These are phyloP conservation scores for Calephelis virginiensis DNA, from an alignment of 1,140 invertebrate species.

Conservation along the genomic window DNA sequence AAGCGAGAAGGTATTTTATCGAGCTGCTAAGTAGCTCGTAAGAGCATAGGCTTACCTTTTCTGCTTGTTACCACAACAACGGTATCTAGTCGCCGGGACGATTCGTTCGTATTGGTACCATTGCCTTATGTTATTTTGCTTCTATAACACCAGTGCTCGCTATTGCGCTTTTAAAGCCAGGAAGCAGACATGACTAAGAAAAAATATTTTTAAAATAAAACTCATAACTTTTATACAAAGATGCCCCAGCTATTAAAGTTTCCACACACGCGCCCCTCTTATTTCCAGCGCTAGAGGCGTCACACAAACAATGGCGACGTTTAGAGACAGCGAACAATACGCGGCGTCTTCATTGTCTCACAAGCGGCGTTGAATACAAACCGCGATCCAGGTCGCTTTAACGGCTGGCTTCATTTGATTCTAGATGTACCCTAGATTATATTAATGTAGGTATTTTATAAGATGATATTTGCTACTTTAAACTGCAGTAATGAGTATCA, in stretches of 20 bases:
- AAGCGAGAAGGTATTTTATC: too few relatives aligned
- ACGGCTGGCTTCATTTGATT: constrained; percentile 11
- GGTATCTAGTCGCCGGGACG: too few relatives aligned
- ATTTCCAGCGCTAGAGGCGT: background rate
- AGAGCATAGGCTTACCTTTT: too few relatives aligned
- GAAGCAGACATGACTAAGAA: too few relatives aligned
- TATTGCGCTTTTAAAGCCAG: too few relatives aligned
- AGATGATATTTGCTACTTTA: background rate
- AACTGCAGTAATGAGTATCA: too few relatives aligned
- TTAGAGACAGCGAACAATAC: constrained; percentile 7
- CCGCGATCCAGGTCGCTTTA: constrained; percentile 4
- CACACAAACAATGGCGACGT: constrained; percentile 13
- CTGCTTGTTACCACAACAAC: too few relatives aligned
- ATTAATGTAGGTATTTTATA: background rate
- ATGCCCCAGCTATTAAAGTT: constrained; percentile 11
- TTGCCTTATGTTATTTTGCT: too few relatives aligned
- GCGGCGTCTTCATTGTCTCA: constrained; percentile 14
- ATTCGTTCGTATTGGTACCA: too few relatives aligned
- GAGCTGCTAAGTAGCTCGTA: too few relatives aligned
- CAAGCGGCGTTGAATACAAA: background rate
- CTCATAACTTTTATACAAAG: background rate
- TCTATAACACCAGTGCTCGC: too few relatives aligned
- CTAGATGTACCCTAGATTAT: background rate
- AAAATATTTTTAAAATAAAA: too few relatives aligned
- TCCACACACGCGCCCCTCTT: constrained; percentile 1